Evolutionary conservation across 2,113 vertebrate species (phyloP).

Genomic region (Halcyon senegalensis): DNA sequence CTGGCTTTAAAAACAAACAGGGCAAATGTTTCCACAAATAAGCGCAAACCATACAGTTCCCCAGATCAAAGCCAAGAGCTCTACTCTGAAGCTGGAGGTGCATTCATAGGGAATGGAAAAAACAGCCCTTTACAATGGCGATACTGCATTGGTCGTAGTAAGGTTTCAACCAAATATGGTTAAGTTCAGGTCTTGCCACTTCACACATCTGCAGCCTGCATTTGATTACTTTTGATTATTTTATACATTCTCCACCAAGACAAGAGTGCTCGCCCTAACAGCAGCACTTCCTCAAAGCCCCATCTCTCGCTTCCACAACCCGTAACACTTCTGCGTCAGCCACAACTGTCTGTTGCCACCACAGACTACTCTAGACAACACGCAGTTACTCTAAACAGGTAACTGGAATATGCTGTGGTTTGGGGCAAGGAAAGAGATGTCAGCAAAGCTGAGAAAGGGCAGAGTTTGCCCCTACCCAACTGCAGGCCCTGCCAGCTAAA

Average conservation of each 20-base stretch:
- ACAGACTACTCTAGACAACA: not conserved
- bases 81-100: not conserved
- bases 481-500: not conserved
- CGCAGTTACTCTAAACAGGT: not conserved
- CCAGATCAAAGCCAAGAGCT: not conserved
- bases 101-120: not conserved
- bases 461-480: not conserved
- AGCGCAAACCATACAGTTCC: not conserved
- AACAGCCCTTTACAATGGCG: not conserved
- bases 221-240: not conserved
- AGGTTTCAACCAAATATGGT: not conserved
- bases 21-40: not conserved
- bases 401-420: not conserved
- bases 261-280: not conserved
- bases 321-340: not conserved
- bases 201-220: not conserved
- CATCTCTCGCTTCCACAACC: not conserved
- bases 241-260: not conserved
- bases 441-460: not conserved
- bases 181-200: not conserved
- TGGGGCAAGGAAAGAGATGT: not conserved
- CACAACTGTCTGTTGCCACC: not conserved
- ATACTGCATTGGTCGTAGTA: not conserved
- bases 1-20: conserved; percentile 41
- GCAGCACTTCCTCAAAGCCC: not conserved